These are phyloP conservation scores for Lacerta bilineata DNA, from an alignment of 2,797 vertebrate genomes.

Conservation along the genomic window DNA sequence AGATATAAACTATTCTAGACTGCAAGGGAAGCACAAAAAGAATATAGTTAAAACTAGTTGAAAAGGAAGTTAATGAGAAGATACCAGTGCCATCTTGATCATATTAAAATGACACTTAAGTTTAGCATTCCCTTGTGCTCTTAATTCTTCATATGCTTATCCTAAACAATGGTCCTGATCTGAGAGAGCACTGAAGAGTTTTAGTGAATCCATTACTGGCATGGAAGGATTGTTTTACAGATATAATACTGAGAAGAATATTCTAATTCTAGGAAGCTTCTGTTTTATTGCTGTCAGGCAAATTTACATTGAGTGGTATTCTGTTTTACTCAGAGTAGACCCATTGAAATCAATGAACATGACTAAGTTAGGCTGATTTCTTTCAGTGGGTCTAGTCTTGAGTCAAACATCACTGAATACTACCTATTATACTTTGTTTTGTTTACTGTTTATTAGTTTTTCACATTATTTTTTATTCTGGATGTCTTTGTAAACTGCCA, in stretches of 20 bases:
- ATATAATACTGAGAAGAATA: neutral
- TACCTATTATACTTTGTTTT: neutral
- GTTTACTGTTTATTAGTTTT: neutral
- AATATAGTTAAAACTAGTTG: neutral
- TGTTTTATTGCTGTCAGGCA: neutral
- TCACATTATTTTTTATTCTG: neutral
- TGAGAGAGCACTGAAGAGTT: slow-evolving; percentile 3
- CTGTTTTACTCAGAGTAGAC: too few species aligned
- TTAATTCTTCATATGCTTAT: neutral
- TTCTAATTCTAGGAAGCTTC: neutral
- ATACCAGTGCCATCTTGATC: neutral
- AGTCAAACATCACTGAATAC: too few species aligned
- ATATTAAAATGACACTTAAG: neutral
- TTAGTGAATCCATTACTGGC: neutral
- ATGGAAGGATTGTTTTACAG: neutral
- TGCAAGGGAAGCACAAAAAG: neutral
- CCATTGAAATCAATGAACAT: too few species aligned
- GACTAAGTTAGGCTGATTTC: too few species aligned
- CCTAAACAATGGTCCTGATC: neutral
- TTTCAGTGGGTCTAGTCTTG: too few species aligned
- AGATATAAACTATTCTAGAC: neutral
- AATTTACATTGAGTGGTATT: neutral
- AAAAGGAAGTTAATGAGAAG: neutral
- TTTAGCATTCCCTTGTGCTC: rapidly evolving
- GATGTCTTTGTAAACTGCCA: neutral